Evolutionary conservation across 2,797 vertebrate genomes (phyloP).

Genomic region (Gallirallus australis): DNA sequence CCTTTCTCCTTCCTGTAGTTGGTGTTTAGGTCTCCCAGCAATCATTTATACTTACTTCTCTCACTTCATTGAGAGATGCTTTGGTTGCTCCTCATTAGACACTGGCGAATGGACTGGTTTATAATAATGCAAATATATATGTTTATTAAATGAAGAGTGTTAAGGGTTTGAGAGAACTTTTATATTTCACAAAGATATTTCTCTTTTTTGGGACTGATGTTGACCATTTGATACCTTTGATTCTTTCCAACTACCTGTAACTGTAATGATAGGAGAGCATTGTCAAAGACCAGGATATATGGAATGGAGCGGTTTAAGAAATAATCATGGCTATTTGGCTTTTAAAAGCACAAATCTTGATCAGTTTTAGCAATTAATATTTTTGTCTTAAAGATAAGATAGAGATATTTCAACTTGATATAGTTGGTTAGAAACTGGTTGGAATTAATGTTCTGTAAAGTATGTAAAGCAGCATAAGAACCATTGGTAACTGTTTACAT

Average conservation of each 20-base stretch:
- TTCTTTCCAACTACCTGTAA: not conserved
- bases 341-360: not conserved
- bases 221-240: not conserved
- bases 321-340: not conserved
- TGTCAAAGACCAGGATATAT: not conserved
- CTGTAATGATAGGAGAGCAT: not conserved
- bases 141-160: not conserved
- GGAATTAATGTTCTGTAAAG: conserved; percentile 73
- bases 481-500: conserved; percentile 76
- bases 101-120: not conserved
- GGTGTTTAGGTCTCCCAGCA: not conserved
- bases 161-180: not conserved
- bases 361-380: not conserved
- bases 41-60: not conserved
- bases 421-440: conserved; percentile 50
- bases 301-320: not conserved
- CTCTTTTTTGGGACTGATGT: not conserved
- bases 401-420: conserved; percentile 30
- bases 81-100: not conserved
- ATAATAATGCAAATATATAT: not conserved
- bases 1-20: not conserved
- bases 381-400: conserved; percentile 33
- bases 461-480: conserved; percentile 65
- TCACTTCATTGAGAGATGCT: not conserved
- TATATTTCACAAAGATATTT: not conserved